Evolutionary conservation across 2,113 vertebrate genomes (phyloP), one percentile per base, ranked within the genome.

Genomic region (Mastomys natalensis): DNA sequence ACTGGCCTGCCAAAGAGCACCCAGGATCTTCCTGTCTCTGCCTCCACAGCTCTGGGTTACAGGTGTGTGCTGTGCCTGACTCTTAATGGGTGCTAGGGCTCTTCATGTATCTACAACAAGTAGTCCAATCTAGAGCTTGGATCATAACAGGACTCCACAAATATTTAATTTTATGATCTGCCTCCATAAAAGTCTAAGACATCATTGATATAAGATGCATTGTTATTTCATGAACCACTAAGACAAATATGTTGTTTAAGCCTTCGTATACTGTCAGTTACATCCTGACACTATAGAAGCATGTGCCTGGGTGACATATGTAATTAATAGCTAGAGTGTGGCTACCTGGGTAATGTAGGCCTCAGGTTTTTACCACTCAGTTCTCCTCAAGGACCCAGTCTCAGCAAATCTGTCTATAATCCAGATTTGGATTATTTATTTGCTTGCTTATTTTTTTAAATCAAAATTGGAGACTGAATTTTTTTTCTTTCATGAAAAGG

Each of bases 191-290:
- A 58, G 34, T 64, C 82, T 85, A 85, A 86, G 77, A 53, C 64
- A 24, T 60, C 60, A 87, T 81, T 95, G 48, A 64, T 77, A 43
- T 95, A 95, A 81, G 12, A 89, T 72, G 40, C 26, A 76, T 31
- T 80, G 24, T 80, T 80, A 85, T 34, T 87, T 87, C 64, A 91
- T 87, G 29, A 97, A 64, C 51, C n/a, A 60, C 66, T 87, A 68
- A 93, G 29, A 22, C 72, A 72, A 72, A 82, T 87, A 82, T 12
- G 7, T 64, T 51, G 0, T 34, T 64, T 96, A 58, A 74, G 68
- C 7, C 51, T 64, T 85, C 62, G 43, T 5, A 78, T 1, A 11
- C 31, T 24, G 40, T 84, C 45, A 91, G 8, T 62, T 74, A 72
- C 26, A 58, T 37, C 1, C 86, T 86, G 19, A 48, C 19, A 51